Evolutionary conservation across 2,113 vertebrate species (phyloP).

Genomic region (Eurypyga helias): DNA sequence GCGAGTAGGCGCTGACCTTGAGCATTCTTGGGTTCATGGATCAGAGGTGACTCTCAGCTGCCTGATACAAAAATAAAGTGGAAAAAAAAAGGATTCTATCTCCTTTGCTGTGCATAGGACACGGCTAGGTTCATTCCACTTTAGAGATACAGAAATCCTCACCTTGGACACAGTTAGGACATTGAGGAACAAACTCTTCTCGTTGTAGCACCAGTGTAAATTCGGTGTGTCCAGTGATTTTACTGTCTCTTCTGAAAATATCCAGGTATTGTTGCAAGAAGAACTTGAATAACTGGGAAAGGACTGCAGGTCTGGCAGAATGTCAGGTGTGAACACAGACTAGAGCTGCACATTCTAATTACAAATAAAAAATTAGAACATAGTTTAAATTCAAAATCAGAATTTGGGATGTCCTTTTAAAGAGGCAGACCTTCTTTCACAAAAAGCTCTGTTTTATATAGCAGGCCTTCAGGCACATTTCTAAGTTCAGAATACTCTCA

Average conservation of each 20-base stretch:
- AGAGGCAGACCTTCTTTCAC: neutral
- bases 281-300: neutral
- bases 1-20: neutral
- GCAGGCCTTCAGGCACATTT: neutral
- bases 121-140: neutral
- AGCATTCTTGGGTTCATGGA: neutral
- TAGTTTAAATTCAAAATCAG: neutral
- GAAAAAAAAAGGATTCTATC: neutral
- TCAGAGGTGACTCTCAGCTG: neutral
- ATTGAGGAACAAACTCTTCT: neutral
- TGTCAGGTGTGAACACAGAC: neutral
- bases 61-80: neutral
- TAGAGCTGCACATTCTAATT: neutral
- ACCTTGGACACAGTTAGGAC: neutral
- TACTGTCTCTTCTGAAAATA: neutral
- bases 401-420: neutral
- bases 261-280: neutral
- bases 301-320: neutral
- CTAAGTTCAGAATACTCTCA: neutral
- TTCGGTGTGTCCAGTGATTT: neutral
- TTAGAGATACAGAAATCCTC: neutral
- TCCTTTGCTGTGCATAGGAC: neutral
- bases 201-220: neutral
- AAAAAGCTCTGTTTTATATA: neutral
- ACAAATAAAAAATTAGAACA: neutral